Percentiles rank a stretch among this genome's conserved stretches.
Evolutionary conservation across 2,888 invertebrate genomes (phyloP).

Genomic region (Andrena camellia): DNA sequence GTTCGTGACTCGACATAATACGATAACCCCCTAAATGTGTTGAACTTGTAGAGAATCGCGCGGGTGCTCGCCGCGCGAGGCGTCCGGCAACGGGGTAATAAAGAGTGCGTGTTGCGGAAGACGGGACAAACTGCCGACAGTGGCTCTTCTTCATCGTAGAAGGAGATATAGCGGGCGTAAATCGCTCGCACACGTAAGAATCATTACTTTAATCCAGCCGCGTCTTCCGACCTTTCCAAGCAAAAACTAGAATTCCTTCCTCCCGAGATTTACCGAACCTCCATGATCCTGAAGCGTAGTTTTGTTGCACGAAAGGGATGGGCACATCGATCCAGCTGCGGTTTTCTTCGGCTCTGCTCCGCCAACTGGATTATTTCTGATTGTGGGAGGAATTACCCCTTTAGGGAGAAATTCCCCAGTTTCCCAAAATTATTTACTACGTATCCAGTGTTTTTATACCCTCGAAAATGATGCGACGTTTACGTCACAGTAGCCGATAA

Average conservation of each 20-base stretch:
- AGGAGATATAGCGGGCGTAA: conserved; percentile 60
- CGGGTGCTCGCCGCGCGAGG: conserved; percentile 57
- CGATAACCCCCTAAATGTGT: conserved; percentile 79
- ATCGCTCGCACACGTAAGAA: conserved; percentile 47
- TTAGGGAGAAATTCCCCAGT: too few species aligned
- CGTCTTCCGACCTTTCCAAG: conserved; percentile 24
- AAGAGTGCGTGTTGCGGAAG: conserved; percentile 72
- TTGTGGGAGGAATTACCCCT: too few species aligned
- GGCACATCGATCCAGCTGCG: background rate
- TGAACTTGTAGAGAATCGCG: conserved; percentile 71
- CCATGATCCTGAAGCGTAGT: too few species aligned
- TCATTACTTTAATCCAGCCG: conserved; percentile 52
- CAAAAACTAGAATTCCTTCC: conserved; percentile 39
- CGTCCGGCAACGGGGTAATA: conserved; percentile 63
- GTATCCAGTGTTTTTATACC: too few species aligned
- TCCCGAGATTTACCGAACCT: background rate
- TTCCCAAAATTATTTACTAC: too few species aligned
- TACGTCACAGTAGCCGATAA: too few species aligned
- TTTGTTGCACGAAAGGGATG: background rate
- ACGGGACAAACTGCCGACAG: conserved; percentile 73
- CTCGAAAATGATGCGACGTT: too few species aligned
- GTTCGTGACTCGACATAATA: conserved; percentile 85
- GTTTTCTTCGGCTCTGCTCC: background rate
- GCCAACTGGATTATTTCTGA: too few species aligned
- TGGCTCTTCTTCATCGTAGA: conserved; percentile 69